phyloP scores from a whole-genome alignment of 1,140 invertebrate genomes.

The Ceratosolen fusciceps region DNA sequence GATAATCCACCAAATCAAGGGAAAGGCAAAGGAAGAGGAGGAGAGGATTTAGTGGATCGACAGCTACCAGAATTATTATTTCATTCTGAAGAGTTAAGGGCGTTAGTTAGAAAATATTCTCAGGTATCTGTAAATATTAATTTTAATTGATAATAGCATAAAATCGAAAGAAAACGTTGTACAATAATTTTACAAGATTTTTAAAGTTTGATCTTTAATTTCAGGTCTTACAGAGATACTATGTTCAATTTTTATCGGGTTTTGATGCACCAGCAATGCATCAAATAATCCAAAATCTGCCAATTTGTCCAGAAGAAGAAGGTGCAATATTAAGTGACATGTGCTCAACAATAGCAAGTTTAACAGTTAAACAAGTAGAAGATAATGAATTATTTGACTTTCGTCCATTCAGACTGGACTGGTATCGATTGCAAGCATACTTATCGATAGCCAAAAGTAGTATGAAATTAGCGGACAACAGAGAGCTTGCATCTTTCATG shows the following conservation, averaged over 20 bases:
- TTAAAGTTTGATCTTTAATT: neutral
- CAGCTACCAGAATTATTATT: constrained; percentile 97
- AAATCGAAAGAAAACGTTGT: neutral
- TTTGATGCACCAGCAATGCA: constrained; percentile 95
- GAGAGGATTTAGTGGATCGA: constrained; percentile 92
- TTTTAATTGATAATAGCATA: neutral
- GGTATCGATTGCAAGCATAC: constrained; percentile 97
- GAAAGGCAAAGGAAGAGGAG: constrained; percentile 87
- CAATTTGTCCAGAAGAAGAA: constrained; percentile 93
- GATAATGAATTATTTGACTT: constrained; percentile 98
- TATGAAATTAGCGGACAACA: constrained; percentile 88
- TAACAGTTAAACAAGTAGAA: constrained; percentile 96
- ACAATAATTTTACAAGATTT: neutral
- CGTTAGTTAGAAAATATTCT: constrained; percentile 92
- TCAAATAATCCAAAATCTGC: constrained; percentile 90
- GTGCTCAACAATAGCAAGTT: constrained; percentile 88
- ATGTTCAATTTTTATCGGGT: constrained; percentile 95
- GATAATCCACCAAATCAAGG: constrained; percentile 91
- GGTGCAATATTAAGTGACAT: constrained; percentile 94
- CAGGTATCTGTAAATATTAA: constrained; percentile 71
- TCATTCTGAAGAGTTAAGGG: constrained; percentile 97
- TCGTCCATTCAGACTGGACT: constrained; percentile 93
- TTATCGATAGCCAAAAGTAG: constrained; percentile 88
- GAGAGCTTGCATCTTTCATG: constrained; percentile 90
- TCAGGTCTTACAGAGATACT: constrained; percentile 94